A percentile compares a stretch with the other conserved stretches of the same genome.
phyloP scores from a whole-genome alignment of 53 echinoderm and acorn worm species.

The Apostichopus leukothele region DNA sequence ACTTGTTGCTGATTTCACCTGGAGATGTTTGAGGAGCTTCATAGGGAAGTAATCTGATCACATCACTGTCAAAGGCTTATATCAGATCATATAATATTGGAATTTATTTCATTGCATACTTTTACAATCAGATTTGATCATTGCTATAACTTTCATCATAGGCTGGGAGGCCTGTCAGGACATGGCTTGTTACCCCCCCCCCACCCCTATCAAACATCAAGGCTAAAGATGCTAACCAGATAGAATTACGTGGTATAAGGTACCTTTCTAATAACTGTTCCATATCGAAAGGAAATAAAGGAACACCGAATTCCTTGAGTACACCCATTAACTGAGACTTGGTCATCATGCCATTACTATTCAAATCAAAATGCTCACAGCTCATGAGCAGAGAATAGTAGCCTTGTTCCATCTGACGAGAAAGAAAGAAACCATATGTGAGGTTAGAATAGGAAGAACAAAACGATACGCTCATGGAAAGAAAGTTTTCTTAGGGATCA shows the following conservation, averaged over 20 bases:
- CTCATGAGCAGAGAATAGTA: constrained; percentile 73
- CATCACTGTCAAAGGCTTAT: no score
- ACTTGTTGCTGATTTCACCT: no score
- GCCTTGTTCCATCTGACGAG: constrained; percentile 78
- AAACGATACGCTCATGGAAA: background rate
- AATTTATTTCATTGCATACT: no score
- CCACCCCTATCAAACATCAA: no score
- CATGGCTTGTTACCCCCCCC: background rate
- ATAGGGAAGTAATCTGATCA: no score
- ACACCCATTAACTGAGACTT: constrained; percentile 70
- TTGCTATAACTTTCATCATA: no score
- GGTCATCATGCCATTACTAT: constrained; percentile 65
- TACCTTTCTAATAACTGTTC: constrained; percentile 89
- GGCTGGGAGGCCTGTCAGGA: background rate
- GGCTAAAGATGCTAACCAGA: no score
- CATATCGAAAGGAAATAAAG: constrained; percentile 67
- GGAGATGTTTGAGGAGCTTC: no score
- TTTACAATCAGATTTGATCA: no score
- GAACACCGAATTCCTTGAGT: constrained; percentile 68
- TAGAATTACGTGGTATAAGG: background rate
- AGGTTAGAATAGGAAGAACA: no score
- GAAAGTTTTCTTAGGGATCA: background rate
- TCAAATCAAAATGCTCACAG: constrained; percentile 76
- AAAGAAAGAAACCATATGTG: background rate
- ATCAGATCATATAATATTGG: no score